Evolutionary conservation across 2,113 vertebrate genomes (phyloP), one percentile per base, ranked within the genome.

Genomic region (Shinisaurus crocodilurus): DNA sequence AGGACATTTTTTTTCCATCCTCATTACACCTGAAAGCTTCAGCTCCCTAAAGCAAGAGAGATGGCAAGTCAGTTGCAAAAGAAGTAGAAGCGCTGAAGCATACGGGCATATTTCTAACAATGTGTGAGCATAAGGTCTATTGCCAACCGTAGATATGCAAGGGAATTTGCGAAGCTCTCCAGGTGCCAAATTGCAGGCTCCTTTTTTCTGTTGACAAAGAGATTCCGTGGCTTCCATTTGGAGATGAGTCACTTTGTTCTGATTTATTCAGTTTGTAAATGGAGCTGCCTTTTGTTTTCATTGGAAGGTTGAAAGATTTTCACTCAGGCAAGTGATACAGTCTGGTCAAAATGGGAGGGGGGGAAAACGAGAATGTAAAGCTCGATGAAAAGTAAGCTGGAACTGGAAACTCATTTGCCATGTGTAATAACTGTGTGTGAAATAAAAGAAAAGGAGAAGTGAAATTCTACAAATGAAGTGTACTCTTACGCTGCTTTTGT

Each of bases 171-270:
- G 92, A 85, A 40, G 92, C 95, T 91, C 10, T 84, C 76, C 88
- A 94, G 95, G 93, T 92, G 95, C 94, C 94, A 96, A 94, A 95
- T 96, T 92, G 82, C 91, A 93, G 93, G 96, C 96, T 93, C 97
- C 96, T 96, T 94, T n/a, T 96, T 96, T 97, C 97, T 96, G 96
- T 96, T 95, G 94, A 90, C 48, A 96, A 95, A 96, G 94, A 96
- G 85, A 96, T 7, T 18, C 82, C 94, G 95, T 0, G 92, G 95
- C 96, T 97, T 97, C 74, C 94, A 88, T 96, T 96, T 92, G 91
- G 92, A 96, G 93, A 96, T 93, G 95, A 97, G 94, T 97, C 92
- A 95, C 95, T 97, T 95, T 94, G 95, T 92, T 97, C 95, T 95
- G 92, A 94, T 96, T 94, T 96, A 97, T 92, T 95, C 88, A 74